phyloP scores from a whole-genome alignment of 2,888 invertebrate species.

The Megaustenia siamemsis region DNA sequence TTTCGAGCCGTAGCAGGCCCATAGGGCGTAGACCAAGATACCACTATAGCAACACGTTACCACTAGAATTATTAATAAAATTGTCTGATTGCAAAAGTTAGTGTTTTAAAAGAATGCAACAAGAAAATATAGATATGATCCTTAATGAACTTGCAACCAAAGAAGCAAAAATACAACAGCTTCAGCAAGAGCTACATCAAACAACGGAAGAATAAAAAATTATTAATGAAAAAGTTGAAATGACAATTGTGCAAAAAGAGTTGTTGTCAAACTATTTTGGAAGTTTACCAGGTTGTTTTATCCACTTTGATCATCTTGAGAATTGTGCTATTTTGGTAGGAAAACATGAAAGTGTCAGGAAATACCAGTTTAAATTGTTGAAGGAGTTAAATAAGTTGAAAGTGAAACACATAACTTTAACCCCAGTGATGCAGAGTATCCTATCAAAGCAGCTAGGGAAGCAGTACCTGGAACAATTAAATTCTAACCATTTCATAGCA shows the following conservation, averaged over 20 bases:
- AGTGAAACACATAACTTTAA: not conserved
- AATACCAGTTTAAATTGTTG: not conserved
- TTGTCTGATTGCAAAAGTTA: not conserved
- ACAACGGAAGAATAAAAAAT: not conserved
- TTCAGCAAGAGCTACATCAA: not conserved
- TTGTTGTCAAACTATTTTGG: conserved; percentile 13
- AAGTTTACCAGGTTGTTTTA: not conserved
- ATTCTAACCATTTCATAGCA: not conserved
- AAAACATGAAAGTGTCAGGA: not conserved
- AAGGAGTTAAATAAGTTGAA: conserved; percentile 15
- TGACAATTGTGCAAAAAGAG: not conserved
- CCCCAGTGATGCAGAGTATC: not conserved
- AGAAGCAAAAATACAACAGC: conserved; percentile 18
- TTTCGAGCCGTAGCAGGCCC: too few relatives aligned
- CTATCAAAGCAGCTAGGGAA: not conserved
- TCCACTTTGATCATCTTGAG: not conserved
- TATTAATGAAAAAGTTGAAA: conserved; percentile 1
- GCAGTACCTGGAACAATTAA: not conserved
- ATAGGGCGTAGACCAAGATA: too few relatives aligned
- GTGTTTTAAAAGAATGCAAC: not conserved
- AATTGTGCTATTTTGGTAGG: conserved; percentile 4
- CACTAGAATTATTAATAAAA: not conserved
- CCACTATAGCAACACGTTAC: not conserved
- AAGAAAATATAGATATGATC: not conserved
- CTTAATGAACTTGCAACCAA: not conserved